Conservation (phyloP, 2,113 vertebrate species). For the Rhombomys opimus region DNA sequence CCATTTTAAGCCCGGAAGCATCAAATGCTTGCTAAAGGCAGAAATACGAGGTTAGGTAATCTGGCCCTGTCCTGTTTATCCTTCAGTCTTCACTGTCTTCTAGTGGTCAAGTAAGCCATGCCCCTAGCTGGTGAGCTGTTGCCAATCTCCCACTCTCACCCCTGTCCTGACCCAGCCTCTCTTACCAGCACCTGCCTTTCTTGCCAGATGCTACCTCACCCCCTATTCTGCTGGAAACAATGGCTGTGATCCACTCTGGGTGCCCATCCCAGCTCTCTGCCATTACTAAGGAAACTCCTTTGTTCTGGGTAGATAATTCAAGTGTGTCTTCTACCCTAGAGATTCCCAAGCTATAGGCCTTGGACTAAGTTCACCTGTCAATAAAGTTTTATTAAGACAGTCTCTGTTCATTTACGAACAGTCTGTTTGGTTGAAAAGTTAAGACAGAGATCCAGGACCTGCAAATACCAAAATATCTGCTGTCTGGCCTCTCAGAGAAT, state of each 20-base stretch:
- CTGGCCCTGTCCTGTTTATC: not conserved
- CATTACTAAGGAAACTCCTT: not conserved
- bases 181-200: not conserved
- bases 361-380: not conserved
- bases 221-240: not conserved
- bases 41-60: not conserved
- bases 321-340: not conserved
- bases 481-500: not conserved
- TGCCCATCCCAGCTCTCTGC: not conserved
- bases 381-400: slow-evolving; percentile 72
- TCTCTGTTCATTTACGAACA: not conserved
- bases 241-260: not conserved
- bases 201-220: not conserved
- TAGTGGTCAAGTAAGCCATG: not conserved
- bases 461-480: slow-evolving; percentile 29
- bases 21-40: not conserved
- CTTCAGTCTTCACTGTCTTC: not conserved
- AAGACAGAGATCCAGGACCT: not conserved
- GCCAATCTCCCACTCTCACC: too few relatives aligned
- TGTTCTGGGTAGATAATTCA: not conserved
- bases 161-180: not conserved
- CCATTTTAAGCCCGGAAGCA: not conserved
- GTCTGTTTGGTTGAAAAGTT: not conserved
- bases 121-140: not conserved
- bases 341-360: not conserved